Percentiles rank a stretch among this genome's conserved stretches.
phyloP scores from a whole-genome alignment of 1,140 invertebrate species.

The Proctacanthus coquilletti region DNA sequence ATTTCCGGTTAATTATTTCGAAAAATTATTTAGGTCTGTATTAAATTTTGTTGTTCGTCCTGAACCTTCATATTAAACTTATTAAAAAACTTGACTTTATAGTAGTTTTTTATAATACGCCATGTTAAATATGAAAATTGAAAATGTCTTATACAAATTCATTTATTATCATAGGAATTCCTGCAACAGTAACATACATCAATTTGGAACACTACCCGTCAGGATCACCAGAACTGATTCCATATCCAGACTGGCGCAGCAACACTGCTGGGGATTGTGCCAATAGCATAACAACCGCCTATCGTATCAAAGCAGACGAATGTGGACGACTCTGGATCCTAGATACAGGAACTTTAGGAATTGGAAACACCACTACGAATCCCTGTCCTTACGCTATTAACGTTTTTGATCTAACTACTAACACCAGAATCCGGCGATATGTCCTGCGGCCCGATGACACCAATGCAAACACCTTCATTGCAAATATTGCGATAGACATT shows the following conservation, averaged over 20 bases:
- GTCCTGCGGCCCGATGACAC: slow-evolving; percentile 52
- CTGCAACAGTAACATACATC: slow-evolving; percentile 64
- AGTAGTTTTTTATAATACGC: no score
- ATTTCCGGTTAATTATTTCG: no score
- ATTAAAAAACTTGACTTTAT: no score
- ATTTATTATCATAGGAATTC: slow-evolving; percentile 43
- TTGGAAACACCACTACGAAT: slow-evolving; percentile 54
- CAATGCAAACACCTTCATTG: slow-evolving; percentile 60
- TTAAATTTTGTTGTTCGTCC: no score
- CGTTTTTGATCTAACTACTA: slow-evolving; percentile 57
- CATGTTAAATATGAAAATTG: no score
- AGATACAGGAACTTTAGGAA: slow-evolving; percentile 66
- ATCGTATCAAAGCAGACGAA: slow-evolving; percentile 53
- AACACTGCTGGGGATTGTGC: slow-evolving; percentile 60
- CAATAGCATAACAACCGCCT: slow-evolving; percentile 54
- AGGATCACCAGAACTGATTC: slow-evolving; percentile 52
- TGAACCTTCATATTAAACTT: no score
- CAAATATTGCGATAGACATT: slow-evolving; percentile 64
- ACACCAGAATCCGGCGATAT: slow-evolving; percentile 51
- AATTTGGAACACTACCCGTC: slow-evolving; percentile 41
- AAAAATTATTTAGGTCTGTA: no score
- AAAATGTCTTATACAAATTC: no score
- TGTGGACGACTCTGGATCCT: slow-evolving; percentile 67
- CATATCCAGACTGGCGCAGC: slow-evolving; percentile 56
- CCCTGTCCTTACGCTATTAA: slow-evolving; percentile 57